A percentile compares a stretch with the other conserved stretches of the same genome.
Conservation (phyloP, 2,113 vertebrate species). For the Pipa parva region DNA sequence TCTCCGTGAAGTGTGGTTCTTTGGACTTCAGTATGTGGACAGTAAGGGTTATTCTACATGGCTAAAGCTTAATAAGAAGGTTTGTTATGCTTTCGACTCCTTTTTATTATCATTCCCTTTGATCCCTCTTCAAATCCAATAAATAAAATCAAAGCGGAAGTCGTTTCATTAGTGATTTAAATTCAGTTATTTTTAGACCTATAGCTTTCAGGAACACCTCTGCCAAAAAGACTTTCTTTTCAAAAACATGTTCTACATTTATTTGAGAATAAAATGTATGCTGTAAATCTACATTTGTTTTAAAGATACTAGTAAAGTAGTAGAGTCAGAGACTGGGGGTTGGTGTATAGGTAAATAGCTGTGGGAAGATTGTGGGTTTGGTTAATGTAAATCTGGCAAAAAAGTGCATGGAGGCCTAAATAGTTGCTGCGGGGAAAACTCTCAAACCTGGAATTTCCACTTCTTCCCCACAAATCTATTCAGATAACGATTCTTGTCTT, state of each 20-base stretch:
- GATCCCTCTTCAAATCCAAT: neutral
- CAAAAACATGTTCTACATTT: too few species aligned
- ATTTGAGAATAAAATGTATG: too few species aligned
- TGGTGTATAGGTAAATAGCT: neutral
- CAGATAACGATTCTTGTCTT: too few species aligned
- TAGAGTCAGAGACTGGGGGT: too few species aligned
- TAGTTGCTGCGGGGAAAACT: too few species aligned
- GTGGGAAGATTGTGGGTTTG: too few species aligned
- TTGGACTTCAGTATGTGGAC: constrained; percentile 93
- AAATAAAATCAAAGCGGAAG: neutral
- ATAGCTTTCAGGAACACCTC: neutral
- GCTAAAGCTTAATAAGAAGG: constrained; percentile 98
- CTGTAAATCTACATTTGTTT: too few species aligned
- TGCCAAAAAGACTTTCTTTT: neutral
- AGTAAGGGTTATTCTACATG: constrained; percentile 95
- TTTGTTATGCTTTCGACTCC: constrained; percentile 40
- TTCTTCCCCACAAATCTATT: too few species aligned
- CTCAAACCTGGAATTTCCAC: too few species aligned
- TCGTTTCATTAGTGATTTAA: constrained; percentile 11
- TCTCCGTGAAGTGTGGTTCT: constrained; percentile 96
- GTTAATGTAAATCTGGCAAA: too few species aligned
- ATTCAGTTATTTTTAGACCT: neutral
- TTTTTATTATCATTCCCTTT: constrained; percentile 1
- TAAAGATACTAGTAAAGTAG: too few species aligned
- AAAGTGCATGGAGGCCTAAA: too few species aligned